Conservation (phyloP, 2,113 vertebrate genomes). For the Dinomys branickii region DNA sequence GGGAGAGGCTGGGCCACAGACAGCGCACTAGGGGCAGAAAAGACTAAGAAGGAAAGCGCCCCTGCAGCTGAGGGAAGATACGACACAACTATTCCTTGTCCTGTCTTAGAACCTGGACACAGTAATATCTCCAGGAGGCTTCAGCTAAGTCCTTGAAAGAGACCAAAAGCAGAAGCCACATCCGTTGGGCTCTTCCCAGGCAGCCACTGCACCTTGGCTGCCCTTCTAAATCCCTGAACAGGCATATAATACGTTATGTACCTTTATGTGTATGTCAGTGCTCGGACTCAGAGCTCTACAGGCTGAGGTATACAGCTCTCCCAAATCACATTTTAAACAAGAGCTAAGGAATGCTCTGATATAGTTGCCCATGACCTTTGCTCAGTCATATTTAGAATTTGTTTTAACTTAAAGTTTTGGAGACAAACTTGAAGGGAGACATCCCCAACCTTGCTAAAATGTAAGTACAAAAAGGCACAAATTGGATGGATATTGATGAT, state of each 20-base stretch:
- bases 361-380: neutral
- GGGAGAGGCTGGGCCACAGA: neutral
- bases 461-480: conserved; percentile 90
- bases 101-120: neutral
- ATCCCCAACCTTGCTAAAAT: conserved; percentile 88
- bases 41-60: neutral
- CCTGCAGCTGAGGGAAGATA: neutral
- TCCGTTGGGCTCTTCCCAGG: neutral
- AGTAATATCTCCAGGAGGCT: conserved; percentile 29
- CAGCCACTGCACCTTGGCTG: neutral
- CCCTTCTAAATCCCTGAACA: neutral
- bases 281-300: neutral
- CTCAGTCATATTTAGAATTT: conserved; percentile 59
- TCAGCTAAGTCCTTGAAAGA: conserved; percentile 4
- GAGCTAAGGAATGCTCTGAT: conserved; percentile 12
- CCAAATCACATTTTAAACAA: conserved; percentile 19
- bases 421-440: conserved; percentile 88
- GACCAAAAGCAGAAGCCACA: neutral
- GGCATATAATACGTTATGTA: neutral
- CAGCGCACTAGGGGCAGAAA: neutral
- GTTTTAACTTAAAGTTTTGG: conserved; percentile 86
- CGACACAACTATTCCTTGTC: neutral
- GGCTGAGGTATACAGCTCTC: conserved; percentile 9
- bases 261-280: neutral
- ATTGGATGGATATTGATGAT: conserved; percentile 90